Percentiles rank a stretch among this genome's conserved stretches.
These are phyloP conservation scores for Eretmochelys imbricata DNA, from an alignment of 2,113 vertebrate species.

Conservation along the genomic window DNA sequence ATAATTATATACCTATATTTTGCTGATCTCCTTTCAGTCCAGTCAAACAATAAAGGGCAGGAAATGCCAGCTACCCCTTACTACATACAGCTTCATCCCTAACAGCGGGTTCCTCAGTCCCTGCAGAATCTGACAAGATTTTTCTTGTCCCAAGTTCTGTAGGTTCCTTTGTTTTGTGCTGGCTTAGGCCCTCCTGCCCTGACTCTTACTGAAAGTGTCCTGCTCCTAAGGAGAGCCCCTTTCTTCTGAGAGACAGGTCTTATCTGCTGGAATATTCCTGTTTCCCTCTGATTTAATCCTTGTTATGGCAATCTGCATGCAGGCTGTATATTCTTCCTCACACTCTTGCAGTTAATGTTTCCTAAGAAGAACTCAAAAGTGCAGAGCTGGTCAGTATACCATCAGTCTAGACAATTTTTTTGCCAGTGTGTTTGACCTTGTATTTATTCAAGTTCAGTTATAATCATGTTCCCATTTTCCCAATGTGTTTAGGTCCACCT, in stretches of 20 bases:
- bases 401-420: too few species aligned
- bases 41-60: background rate
- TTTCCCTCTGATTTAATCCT: background rate
- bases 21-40: background rate
- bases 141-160: background rate
- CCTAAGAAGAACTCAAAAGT: too few species aligned
- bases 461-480: too few species aligned
- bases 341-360: background rate
- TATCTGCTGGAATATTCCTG: background rate
- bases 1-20: background rate
- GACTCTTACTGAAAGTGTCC: background rate
- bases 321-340: background rate
- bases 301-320: background rate
- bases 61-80: background rate
- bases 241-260: background rate
- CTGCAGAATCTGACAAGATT: background rate
- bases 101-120: background rate
- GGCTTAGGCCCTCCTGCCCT: too few species aligned
- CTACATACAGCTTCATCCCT: fast-evolving
- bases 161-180: background rate
- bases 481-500: background rate
- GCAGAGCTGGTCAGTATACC: too few species aligned
- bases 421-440: too few species aligned
- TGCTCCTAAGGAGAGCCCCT: background rate
- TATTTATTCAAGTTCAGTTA: too few species aligned